phyloP scores from a whole-genome alignment of 2,888 invertebrate genomes.

The Brenthis daphne region DNA sequence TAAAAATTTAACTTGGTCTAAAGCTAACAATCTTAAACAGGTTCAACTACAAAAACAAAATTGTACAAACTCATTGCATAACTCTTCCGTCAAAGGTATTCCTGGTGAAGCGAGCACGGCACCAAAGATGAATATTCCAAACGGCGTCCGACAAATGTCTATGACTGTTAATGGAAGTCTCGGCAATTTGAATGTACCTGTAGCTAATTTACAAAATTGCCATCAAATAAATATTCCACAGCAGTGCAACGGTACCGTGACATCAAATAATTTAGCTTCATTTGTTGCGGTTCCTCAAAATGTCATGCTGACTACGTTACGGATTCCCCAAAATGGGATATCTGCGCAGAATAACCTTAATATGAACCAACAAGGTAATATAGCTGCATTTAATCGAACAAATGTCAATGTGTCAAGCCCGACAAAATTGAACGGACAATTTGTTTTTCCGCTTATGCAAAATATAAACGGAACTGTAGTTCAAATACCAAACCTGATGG shows the following conservation, averaged over 20 bases:
- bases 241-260: constrained; percentile 66
- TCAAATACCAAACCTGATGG: constrained; percentile 84
- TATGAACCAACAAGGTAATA: constrained; percentile 66
- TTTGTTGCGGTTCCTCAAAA: constrained; percentile 79
- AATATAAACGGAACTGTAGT: constrained; percentile 82
- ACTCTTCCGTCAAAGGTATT: constrained; percentile 49
- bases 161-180: constrained; percentile 69
- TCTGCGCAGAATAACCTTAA: constrained; percentile 54
- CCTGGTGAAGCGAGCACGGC: constrained; percentile 64
- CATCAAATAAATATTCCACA: constrained; percentile 73
- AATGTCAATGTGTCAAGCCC: constrained; percentile 75
- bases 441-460: constrained; percentile 83
- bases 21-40: constrained; percentile 75
- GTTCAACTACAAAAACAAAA: constrained; percentile 72
- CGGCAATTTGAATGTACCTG: constrained; percentile 66
- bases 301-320: constrained; percentile 81
- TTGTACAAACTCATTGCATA: constrained; percentile 58
- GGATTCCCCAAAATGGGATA: constrained; percentile 79
- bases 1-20: constrained; percentile 76
- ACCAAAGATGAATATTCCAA: constrained; percentile 70
- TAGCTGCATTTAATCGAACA: constrained; percentile 64
- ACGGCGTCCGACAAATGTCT: constrained; percentile 69
- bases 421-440: constrained; percentile 76
- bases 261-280: constrained; percentile 69
- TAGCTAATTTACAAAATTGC: constrained; percentile 70